A percentile compares a stretch with the other conserved stretches of the same genome.
These are phyloP conservation scores for Peromyscus melanophrys DNA, from an alignment of 2,797 vertebrate genomes.

Conservation along the genomic window DNA sequence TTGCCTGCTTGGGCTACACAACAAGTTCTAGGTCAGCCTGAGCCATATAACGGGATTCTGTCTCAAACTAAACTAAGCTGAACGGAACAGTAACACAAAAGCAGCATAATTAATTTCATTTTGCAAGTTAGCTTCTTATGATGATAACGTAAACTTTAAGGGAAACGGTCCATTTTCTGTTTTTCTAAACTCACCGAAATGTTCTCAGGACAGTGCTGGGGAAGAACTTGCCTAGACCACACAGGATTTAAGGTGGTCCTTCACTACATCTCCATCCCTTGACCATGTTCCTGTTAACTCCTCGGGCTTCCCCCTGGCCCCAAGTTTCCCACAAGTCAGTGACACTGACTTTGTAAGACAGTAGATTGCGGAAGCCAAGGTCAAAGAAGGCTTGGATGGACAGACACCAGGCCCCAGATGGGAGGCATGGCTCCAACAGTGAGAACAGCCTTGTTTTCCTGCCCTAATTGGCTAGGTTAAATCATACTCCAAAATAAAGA, in stretches of 20 bases:
- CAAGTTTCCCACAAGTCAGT: neutral
- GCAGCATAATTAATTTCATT: neutral
- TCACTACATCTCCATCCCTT: neutral
- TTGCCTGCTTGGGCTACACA: neutral
- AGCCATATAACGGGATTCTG: neutral
- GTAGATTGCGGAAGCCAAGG: neutral
- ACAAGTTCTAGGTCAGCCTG: neutral
- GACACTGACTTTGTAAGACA: neutral
- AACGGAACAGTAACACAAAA: neutral
- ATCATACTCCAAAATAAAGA: conserved; percentile 47
- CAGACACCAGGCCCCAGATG: neutral
- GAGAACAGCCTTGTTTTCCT: conserved; percentile 12
- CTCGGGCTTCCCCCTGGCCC: neutral
- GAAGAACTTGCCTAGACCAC: neutral
- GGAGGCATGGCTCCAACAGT: neutral
- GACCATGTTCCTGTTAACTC: neutral
- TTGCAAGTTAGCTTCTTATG: conserved; percentile 15
- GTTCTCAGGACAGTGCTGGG: neutral
- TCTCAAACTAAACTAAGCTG: neutral
- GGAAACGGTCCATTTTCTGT: neutral
- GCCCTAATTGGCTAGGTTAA: neutral
- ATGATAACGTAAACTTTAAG: conserved; percentile 5
- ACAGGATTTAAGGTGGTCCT: neutral
- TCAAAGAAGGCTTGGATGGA: neutral
- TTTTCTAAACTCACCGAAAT: neutral